A percentile compares a stretch with the other conserved stretches of the same genome.
phyloP scores from a whole-genome alignment of 2,797 vertebrate species.

The Malacoctenus gilli region DNA sequence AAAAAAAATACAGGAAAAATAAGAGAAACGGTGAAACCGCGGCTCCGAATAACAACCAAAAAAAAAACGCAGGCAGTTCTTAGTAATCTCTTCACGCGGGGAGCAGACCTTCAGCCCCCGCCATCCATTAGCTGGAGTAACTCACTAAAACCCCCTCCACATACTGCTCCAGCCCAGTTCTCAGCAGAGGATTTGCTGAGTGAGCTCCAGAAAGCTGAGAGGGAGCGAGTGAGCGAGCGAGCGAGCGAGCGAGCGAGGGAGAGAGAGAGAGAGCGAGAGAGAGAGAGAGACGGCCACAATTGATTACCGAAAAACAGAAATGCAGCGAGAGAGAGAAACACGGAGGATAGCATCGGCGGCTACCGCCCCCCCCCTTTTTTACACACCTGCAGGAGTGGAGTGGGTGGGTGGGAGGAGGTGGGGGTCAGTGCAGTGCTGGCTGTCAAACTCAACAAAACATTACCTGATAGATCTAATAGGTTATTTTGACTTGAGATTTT shows the following conservation, averaged over 20 bases:
- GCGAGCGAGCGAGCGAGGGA: too few relatives aligned
- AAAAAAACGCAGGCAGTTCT: slow-evolving; percentile 15
- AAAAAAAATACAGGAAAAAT: slow-evolving; percentile 8
- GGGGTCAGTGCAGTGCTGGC: slow-evolving; percentile 39
- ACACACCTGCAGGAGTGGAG: slow-evolving; percentile 35
- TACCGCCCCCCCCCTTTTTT: slow-evolving; percentile 29
- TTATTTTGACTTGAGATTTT: slow-evolving; percentile 93
- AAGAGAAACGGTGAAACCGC: slow-evolving; percentile 8
- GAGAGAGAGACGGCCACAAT: slow-evolving; percentile 57
- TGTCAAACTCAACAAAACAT: slow-evolving; percentile 84
- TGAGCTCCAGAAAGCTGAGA: slow-evolving; percentile 63
- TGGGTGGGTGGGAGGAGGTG: slow-evolving; percentile 6
- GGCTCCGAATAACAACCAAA: too few relatives aligned
- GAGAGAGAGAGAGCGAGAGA: too few relatives aligned
- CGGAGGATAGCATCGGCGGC: slow-evolving; percentile 41
- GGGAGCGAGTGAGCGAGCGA: too few relatives aligned
- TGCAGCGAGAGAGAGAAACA: slow-evolving; percentile 36
- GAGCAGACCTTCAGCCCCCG: slow-evolving; percentile 48
- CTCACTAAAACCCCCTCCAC: slow-evolving; percentile 62
- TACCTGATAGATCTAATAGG: slow-evolving; percentile 90
- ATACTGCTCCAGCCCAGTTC: slow-evolving; percentile 59
- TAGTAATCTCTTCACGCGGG: slow-evolving; percentile 59
- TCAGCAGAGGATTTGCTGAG: slow-evolving; percentile 63
- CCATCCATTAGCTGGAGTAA: slow-evolving; percentile 60
- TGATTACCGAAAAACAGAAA: slow-evolving; percentile 75